A percentile compares a stretch with the other conserved stretches of the same genome.
Evolutionary conservation across 35 echinoderm and acorn worm species (phyloP).

Genomic region (Amphiura filiformis): DNA sequence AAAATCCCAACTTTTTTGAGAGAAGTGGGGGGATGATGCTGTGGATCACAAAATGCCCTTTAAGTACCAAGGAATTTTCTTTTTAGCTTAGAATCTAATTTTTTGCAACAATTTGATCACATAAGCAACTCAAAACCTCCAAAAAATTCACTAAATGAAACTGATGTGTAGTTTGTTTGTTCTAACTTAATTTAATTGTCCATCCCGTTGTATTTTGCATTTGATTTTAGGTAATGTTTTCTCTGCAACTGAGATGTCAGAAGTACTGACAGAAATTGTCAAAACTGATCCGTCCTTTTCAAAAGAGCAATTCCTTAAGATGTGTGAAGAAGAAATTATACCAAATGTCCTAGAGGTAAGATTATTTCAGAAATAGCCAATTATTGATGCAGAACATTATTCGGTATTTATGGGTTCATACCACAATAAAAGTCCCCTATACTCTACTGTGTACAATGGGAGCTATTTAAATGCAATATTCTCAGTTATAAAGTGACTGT

Average conservation of each 20-base stretch:
- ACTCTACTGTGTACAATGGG: not conserved
- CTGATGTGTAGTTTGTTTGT: no score
- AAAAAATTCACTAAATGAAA: no score
- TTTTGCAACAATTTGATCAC: no score
- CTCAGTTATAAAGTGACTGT: no score
- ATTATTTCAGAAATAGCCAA: not conserved
- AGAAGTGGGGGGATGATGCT: no score
- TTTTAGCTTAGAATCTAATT: no score
- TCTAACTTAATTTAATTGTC: no score
- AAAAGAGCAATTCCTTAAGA: slow-evolving; percentile 79
- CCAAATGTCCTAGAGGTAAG: slow-evolving; percentile 99
- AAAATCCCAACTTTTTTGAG: no score
- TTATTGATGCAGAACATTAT: not conserved
- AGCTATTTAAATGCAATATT: not conserved
- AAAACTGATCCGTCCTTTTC: slow-evolving; percentile 91
- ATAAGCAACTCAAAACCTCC: no score
- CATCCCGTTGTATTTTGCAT: no score
- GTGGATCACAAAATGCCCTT: no score
- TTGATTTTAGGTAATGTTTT: slow-evolving; percentile 71
- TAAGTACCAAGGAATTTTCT: no score
- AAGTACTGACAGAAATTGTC: slow-evolving; percentile 95
- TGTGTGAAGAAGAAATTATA: slow-evolving; percentile 96
- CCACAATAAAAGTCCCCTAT: not conserved
- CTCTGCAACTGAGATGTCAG: slow-evolving; percentile 91
- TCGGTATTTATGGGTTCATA: not conserved